A percentile compares a stretch with the other conserved stretches of the same genome.
Conservation (phyloP, 2,888 invertebrate species). For the Caenorhabditis afra region DNA sequence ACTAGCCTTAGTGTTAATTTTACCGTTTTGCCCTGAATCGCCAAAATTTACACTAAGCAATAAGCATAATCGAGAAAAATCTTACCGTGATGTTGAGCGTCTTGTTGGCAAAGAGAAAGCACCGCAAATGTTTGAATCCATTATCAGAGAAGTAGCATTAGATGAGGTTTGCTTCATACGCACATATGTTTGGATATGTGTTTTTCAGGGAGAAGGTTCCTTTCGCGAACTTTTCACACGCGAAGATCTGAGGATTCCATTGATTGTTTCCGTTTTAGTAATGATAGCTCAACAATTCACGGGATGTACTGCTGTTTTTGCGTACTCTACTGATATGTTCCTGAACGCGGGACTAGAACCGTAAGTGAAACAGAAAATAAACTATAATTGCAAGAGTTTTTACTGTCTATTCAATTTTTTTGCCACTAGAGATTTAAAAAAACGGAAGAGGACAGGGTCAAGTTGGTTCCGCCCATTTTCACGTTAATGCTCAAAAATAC, state of each 20-base stretch:
- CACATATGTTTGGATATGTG: neutral
- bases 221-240: constrained; percentile 76
- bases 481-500: too few species aligned
- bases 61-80: constrained; percentile 59
- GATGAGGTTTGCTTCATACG: constrained; percentile 52
- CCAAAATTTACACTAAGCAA: constrained; percentile 76
- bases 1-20: constrained; percentile 70
- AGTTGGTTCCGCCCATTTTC: too few species aligned
- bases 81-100: constrained; percentile 65
- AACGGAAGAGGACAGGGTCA: too few species aligned
- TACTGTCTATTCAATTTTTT: too few species aligned
- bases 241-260: constrained; percentile 72
- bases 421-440: too few species aligned
- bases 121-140: constrained; percentile 71
- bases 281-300: constrained; percentile 80
- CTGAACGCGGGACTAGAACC: constrained; percentile 76
- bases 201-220: constrained; percentile 64
- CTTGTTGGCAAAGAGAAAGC: constrained; percentile 72
- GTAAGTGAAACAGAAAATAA: constrained; percentile 59
- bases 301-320: constrained; percentile 82
- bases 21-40: constrained; percentile 80
- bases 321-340: constrained; percentile 82
- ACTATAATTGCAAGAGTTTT: too few species aligned
- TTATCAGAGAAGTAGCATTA: constrained; percentile 71
- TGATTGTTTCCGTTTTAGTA: constrained; percentile 74